phyloP scores from a whole-genome alignment of 2,113 vertebrate genomes.

The Macaca nemestrina region DNA sequence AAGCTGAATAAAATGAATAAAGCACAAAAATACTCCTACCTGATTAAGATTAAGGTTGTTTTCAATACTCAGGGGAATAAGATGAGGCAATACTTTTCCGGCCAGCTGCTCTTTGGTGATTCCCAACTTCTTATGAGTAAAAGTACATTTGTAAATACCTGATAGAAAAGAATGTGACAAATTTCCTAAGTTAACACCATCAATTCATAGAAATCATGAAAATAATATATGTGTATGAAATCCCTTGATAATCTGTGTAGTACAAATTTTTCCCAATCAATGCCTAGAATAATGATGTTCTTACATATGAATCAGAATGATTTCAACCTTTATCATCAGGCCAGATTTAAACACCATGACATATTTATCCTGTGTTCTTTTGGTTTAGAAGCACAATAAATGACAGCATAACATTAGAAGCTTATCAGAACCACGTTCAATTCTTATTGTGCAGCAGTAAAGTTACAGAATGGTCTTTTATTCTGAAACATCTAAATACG shows the following conservation, averaged over 20 bases:
- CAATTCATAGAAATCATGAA: not conserved
- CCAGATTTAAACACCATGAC: not conserved
- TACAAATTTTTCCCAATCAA: not conserved
- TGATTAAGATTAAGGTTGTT: constrained; percentile 99
- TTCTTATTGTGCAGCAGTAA: not conserved
- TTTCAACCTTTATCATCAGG: not conserved
- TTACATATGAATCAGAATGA: not conserved
- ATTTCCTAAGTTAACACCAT: not conserved
- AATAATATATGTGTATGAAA: not conserved
- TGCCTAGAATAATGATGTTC: not conserved
- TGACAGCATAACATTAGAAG: not conserved
- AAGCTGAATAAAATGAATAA: not conserved
- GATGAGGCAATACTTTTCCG: constrained; percentile 94
- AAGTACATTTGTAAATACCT: constrained; percentile 99
- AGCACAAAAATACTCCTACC: constrained; percentile 82
- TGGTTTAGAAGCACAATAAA: not conserved
- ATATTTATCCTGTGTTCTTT: not conserved
- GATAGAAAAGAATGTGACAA: constrained; percentile 54
- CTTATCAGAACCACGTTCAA: not conserved
- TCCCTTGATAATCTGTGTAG: not conserved
- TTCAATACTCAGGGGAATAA: constrained; percentile 97
- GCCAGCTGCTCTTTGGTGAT: constrained; percentile 99
- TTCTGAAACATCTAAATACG: not conserved
- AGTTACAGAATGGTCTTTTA: not conserved
- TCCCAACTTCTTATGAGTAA: constrained; percentile 97